Base-by-base conservation (phyloP, 2,888 invertebrate genomes). In the Hyppa rectilinea region DNA sequence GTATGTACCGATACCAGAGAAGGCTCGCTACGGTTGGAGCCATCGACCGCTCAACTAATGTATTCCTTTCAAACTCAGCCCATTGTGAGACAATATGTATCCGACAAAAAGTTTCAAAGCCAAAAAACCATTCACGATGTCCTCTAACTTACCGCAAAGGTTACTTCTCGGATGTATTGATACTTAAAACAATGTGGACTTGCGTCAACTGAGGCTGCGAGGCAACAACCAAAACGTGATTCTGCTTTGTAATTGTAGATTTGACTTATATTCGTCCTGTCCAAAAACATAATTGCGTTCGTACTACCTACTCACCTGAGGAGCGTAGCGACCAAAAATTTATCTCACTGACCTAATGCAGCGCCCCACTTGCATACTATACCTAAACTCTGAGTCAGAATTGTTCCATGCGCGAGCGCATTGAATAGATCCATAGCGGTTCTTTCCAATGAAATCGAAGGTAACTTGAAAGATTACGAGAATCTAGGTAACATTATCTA, bases 61-160 rank as follows among this genome's bases (percentile, higher is more conserved):
- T 94, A 94, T 95, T 93, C 94, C 91, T 92, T 94, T 91, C 91
- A 94, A 93, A 90, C 87, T 87, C 87, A 85, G 86, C 85, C 88
- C 88, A 92, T 92, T 93, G 91, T 92, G 89, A 92, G 90, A 91
- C 92, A 91, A 90, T 91, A 92, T 92, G 89, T 92, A 90, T 92
- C 64, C 86, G 89, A 88, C 87, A 94, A 94, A 94, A 95, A 94
- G 88, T 87, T 78, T 86, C 73, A 83, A 85, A 85, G 83, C 88
- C 90, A 92, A 92, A 93, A 92, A 89, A 82, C 68, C 81, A 82
- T 85, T 86, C 82, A 83, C 82, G 78, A 85, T 83, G 92, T 92
- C 93, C 93, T 93, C 91, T 89, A 86, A 85, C 78, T 81, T 83
- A 72, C 71, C 72, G 84, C 86, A 90, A 93, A 92, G 92, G 92